Evolutionary conservation across 2,888 invertebrate species (phyloP).

Genomic region (Troglohyphantes excavatus): DNA sequence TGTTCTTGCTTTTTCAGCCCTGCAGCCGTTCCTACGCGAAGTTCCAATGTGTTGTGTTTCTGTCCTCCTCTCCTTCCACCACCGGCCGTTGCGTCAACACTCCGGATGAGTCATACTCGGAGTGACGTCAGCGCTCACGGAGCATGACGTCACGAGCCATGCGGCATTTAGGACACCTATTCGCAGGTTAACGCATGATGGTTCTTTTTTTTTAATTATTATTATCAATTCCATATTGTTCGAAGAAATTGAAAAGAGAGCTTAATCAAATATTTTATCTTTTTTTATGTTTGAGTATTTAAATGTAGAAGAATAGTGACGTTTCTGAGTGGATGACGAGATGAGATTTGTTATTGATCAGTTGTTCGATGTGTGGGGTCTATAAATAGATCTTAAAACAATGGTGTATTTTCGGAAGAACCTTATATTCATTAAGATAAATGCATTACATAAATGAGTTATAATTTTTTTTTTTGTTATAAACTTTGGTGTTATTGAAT

Average conservation of each 20-base stretch:
- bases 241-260: no score
- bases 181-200: slow-evolving; percentile 64
- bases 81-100: slow-evolving; percentile 74
- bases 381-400: background rate
- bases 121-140: slow-evolving; percentile 74
- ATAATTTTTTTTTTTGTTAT: no score
- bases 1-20: slow-evolving; percentile 19
- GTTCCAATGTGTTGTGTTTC: slow-evolving; percentile 40
- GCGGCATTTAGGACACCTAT: slow-evolving; percentile 74
- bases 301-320: no score
- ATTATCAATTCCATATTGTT: no score
- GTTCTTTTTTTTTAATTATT: slow-evolving; percentile 14
- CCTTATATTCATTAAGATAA: no score
- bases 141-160: slow-evolving; percentile 78
- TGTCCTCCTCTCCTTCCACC: slow-evolving; percentile 34
- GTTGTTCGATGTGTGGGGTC: background rate
- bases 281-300: background rate
- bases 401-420: no score
- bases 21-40: slow-evolving; percentile 40
- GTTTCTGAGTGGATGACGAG: no score
- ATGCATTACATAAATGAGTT: no score
- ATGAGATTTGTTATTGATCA: background rate
- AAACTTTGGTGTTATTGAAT: no score
- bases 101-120: slow-evolving; percentile 58
- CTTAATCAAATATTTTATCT: no score